Evolutionary conservation across 2,797 vertebrate genomes (phyloP).

Genomic region (Mastacembelus armatus): DNA sequence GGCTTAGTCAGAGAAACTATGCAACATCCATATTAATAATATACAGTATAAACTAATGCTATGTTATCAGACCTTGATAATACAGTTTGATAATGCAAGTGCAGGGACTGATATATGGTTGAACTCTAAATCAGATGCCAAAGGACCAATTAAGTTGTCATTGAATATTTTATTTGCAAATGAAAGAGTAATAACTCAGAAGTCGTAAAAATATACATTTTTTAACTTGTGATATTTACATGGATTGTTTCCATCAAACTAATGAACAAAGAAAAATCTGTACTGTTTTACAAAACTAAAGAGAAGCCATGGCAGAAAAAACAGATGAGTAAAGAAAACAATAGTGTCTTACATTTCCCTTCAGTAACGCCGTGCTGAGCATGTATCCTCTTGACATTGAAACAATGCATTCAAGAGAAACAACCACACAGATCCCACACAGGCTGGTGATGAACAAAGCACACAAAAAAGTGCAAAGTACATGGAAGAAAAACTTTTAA

Average conservation of each 20-base stretch:
- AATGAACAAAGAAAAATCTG: slow-evolving; percentile 58
- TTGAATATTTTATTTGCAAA: slow-evolving; percentile 91
- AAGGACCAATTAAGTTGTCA: slow-evolving; percentile 74
- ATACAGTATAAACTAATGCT: background rate
- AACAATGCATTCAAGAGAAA: slow-evolving; percentile 66
- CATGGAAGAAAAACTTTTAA: slow-evolving; percentile 62
- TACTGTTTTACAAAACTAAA: slow-evolving; percentile 78
- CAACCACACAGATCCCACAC: slow-evolving; percentile 66
- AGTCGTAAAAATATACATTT: slow-evolving; percentile 91
- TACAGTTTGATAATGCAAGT: background rate
- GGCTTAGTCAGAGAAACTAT: background rate
- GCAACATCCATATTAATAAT: background rate
- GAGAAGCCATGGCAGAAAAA: slow-evolving; percentile 73
- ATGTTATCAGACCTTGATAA: background rate
- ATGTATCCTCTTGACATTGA: slow-evolving; percentile 59
- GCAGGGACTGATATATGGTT: no score
- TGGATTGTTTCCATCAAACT: slow-evolving; percentile 81
- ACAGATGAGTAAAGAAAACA: slow-evolving; percentile 68
- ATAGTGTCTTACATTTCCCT: slow-evolving; percentile 76
- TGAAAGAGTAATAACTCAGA: slow-evolving; percentile 89
- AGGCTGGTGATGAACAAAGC: slow-evolving; percentile 69
- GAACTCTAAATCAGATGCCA: slow-evolving; percentile 52
- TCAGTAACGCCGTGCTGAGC: slow-evolving; percentile 59
- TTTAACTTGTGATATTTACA: slow-evolving; percentile 89
- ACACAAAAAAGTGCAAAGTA: slow-evolving; percentile 82